A percentile compares a stretch with the other conserved stretches of the same genome.
phyloP scores from a whole-genome alignment of 2,888 invertebrate genomes.

The Pomacea canaliculata region DNA sequence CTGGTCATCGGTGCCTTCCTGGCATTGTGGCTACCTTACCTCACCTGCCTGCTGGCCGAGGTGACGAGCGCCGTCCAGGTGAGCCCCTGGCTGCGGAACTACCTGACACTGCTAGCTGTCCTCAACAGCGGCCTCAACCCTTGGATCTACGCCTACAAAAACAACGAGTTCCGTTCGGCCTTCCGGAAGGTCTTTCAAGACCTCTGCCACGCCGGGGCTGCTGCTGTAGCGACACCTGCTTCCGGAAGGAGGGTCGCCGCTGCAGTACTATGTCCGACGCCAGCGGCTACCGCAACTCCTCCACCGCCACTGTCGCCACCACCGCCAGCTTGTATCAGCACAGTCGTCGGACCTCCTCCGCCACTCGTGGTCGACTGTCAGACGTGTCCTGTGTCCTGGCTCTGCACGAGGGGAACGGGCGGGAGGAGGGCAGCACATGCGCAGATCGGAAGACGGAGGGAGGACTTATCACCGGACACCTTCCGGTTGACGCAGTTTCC shows the following conservation, averaged over 20 bases:
- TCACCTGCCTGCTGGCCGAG: constrained; percentile 69
- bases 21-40: constrained; percentile 76
- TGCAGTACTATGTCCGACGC: constrained; percentile 11
- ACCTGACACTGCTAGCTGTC: constrained; percentile 75
- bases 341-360: not conserved
- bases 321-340: not conserved
- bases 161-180: constrained; percentile 75
- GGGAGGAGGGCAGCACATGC: not conserved
- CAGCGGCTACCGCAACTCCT: not conserved
- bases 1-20: constrained; percentile 77
- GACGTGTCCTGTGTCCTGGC: constrained; percentile 15
- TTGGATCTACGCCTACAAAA: constrained; percentile 78
- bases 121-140: constrained; percentile 77
- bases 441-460: too few relatives aligned
- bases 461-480: too few relatives aligned
- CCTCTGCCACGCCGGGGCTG: not conserved
- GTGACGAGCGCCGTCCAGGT: constrained; percentile 68
- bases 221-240: not conserved
- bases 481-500: not conserved
- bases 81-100: constrained; percentile 73
- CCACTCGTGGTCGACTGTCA: constrained; percentile 9
- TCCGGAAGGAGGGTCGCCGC: not conserved
- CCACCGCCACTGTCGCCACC: not conserved
- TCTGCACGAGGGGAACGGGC: not conserved
- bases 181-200: constrained; percentile 61